These are phyloP conservation scores for Edolisoma coerulescens DNA, from an alignment of 2,113 vertebrate species.

Conservation along the genomic window DNA sequence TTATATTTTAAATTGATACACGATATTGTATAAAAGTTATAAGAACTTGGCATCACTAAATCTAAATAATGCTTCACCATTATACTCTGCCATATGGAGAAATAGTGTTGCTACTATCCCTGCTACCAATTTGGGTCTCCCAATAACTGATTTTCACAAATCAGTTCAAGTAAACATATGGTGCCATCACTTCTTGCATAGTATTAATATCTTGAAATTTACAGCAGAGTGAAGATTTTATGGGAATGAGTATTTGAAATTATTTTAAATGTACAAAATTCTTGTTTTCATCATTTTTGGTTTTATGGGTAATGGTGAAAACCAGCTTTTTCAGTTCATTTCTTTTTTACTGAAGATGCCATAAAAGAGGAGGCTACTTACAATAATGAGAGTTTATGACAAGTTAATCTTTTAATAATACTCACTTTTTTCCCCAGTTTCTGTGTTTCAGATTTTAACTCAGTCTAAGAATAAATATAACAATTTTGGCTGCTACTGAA, in stretches of 20 bases:
- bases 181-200: neutral
- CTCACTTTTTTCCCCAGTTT: neutral
- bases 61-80: neutral
- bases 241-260: neutral
- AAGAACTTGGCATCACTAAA: neutral
- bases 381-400: slow-evolving; percentile 29
- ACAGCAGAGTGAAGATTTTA: neutral
- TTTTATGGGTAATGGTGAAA: neutral
- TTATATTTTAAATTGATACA: neutral
- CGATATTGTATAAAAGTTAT: neutral
- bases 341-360: slow-evolving; percentile 29
- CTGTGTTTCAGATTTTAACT: slow-evolving; percentile 6
- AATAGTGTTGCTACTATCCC: neutral
- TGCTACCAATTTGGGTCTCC: neutral
- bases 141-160: neutral
- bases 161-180: neutral
- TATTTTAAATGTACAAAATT: neutral
- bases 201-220: neutral
- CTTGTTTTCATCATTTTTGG: neutral
- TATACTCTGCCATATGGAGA: neutral
- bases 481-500: neutral
- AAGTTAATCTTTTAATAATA: slow-evolving; percentile 44
- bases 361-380: slow-evolving; percentile 12
- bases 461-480: slow-evolving; percentile 11
- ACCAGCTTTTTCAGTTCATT: neutral